Evolutionary conservation across 1,140 invertebrate genomes (phyloP).

Genomic region (Tigriopus japonicus): DNA sequence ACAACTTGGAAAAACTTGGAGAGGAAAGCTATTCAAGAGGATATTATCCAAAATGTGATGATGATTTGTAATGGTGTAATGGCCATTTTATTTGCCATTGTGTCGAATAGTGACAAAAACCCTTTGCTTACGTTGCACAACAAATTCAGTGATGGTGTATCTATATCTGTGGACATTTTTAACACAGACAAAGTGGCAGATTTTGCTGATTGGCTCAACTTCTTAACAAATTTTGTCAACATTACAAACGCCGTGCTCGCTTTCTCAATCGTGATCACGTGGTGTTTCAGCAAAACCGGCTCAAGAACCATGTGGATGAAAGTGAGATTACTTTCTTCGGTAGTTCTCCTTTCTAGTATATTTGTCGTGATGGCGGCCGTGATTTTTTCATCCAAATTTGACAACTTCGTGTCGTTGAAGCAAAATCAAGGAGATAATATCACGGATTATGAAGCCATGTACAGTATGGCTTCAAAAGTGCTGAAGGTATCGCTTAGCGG

Average conservation of each 20-base stretch:
- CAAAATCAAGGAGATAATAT: not conserved
- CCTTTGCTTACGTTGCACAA: slow-evolving; percentile 1
- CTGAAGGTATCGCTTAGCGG: slow-evolving; percentile 4
- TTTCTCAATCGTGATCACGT: not conserved
- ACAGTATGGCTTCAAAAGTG: not conserved
- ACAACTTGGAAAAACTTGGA: not conserved
- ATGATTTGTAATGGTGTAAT: not conserved
- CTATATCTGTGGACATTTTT: not conserved
- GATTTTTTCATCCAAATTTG: slow-evolving; percentile 4
- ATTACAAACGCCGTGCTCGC: not conserved
- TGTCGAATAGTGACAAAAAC: slow-evolving; percentile 5
- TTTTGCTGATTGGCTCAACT: not conserved
- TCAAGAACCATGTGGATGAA: not conserved
- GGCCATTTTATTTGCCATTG: slow-evolving; percentile 1
- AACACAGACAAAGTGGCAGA: not conserved
- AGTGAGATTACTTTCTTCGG: not conserved
- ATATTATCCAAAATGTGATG: slow-evolving; percentile 9
- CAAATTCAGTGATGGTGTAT: not conserved
- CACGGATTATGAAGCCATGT: not conserved
- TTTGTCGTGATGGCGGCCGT: not conserved
- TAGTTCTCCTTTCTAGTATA: not conserved
- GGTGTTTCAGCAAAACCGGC: slow-evolving; percentile 2
- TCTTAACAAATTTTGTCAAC: not conserved
- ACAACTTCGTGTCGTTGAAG: slow-evolving; percentile 1
- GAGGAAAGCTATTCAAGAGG: slow-evolving; percentile 1